A percentile compares a stretch with the other conserved stretches of the same genome.
Evolutionary conservation across 1,140 invertebrate genomes (phyloP).

Genomic region (Stenopsyche tienmushanensis): DNA sequence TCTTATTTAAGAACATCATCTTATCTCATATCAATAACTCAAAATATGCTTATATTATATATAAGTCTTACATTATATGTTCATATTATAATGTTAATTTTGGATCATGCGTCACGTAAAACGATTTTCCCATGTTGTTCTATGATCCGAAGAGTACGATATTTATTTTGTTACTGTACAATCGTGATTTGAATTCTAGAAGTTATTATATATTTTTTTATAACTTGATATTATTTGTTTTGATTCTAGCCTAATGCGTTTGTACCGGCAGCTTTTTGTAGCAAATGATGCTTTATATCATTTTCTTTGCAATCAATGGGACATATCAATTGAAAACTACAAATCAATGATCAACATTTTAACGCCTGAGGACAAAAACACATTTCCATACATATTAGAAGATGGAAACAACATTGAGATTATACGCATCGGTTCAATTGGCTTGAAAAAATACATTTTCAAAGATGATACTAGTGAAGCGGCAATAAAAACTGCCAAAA

Average conservation of each 20-base stretch:
- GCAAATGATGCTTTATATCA: constrained; percentile 11
- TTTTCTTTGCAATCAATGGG: constrained; percentile 16
- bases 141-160: too few relatives aligned
- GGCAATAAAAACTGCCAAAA: background rate
- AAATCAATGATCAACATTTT: constrained; percentile 15
- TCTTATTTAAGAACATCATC: too few relatives aligned
- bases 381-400: constrained; percentile 14
- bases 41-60: too few relatives aligned
- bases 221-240: background rate
- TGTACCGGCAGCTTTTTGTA: constrained; percentile 26
- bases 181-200: background rate
- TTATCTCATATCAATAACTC: too few relatives aligned
- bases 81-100: too few relatives aligned
- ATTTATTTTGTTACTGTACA: background rate
- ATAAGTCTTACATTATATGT: too few relatives aligned
- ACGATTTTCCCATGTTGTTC: too few relatives aligned
- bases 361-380: constrained; percentile 10
- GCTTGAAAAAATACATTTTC: constrained; percentile 27
- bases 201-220: background rate
- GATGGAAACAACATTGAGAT: background rate
- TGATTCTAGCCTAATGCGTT: constrained; percentile 16
- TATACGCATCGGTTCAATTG: background rate
- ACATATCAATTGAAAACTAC: constrained; percentile 23
- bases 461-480: constrained; percentile 16
- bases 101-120: too few relatives aligned